Percentiles rank a stretch among this genome's conserved stretches.
Conservation (phyloP, 2,113 vertebrate species). For the Pseudopipra pipra region DNA sequence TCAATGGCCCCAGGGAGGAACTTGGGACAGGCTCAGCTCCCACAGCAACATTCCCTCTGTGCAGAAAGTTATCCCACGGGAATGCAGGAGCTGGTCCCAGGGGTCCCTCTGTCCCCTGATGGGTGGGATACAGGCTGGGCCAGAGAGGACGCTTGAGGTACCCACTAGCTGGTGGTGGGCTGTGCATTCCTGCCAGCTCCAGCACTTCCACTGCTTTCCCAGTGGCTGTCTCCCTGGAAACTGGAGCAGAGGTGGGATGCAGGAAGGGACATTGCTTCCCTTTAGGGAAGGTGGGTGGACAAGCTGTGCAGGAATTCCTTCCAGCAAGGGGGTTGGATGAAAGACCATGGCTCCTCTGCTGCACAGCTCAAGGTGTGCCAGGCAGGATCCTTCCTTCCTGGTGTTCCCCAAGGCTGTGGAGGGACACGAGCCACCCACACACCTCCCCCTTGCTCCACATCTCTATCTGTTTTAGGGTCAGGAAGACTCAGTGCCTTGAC, state of each 20-base stretch:
- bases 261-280: neutral
- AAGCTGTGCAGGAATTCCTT: neutral
- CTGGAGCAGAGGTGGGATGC: neutral
- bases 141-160: fast-evolving
- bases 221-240: conserved; percentile 35
- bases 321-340: neutral
- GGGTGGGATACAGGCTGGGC: neutral
- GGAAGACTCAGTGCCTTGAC: neutral
- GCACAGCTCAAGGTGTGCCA: neutral
- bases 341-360: neutral
- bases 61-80: neutral
- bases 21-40: neutral
- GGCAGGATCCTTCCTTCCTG: neutral
- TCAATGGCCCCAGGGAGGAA: neutral
- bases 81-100: neutral
- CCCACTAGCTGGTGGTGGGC: neutral
- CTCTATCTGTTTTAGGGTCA: neutral
- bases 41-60: neutral
- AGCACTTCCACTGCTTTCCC: neutral
- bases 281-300: neutral
- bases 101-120: neutral
- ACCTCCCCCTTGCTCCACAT: neutral
- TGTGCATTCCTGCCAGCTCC: neutral
- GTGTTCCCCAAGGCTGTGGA: neutral
- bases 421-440: fast-evolving